Base-by-base conservation (phyloP, 2,797 vertebrate genomes). In the Crenichthys baileyi region DNA sequence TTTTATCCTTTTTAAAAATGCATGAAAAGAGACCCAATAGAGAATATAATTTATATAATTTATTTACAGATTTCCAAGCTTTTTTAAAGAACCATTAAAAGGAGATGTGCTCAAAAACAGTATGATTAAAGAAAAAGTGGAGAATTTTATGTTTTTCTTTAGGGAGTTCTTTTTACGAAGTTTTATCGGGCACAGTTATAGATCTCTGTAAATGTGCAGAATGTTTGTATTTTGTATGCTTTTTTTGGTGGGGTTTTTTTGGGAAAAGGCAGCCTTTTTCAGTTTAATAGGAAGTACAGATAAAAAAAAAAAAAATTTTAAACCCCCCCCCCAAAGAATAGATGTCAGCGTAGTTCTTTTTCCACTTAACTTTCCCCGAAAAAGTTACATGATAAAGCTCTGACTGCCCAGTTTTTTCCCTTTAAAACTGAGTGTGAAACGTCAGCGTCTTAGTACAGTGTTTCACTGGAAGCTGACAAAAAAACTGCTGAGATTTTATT, bases 91-190 rank as follows among this genome's bases (percentile, higher is more conserved):
- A 91, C 87, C 90, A 90, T 76, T 20, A 58, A 88, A 83, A 82
- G 87, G 56, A 79, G 6, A 83, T 79, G 58, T 87, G 82, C 83
- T 86, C 75, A 56, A 71, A 88, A 77, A 83, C 18, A 78, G 79
- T 87, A 91, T 89, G 93, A 94, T 93, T 89, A 89, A 89, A 82
- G n/a, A 72, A 78, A 78, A 29, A 72, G 29, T 39, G 44, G 44
- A 80, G 31, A 44, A 76, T 79, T 9, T 48, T 51, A 71, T 68
- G 8, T 55, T 24, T 7, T 53, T 83, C 26, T 70, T 58, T 63
- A n/a, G n/a, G n/a, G n/a, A 31, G 31, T 31, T 70, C 75, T 83
- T 83, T 92, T 75, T 29, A 87, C 82, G 85, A 75, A 77, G 70
- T 74, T 80, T 87, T 78, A 85, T 82, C 83, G 86, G 73, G 82